Base-by-base conservation (phyloP, 2,113 vertebrate species). In the Neopipo cinnamomea region DNA sequence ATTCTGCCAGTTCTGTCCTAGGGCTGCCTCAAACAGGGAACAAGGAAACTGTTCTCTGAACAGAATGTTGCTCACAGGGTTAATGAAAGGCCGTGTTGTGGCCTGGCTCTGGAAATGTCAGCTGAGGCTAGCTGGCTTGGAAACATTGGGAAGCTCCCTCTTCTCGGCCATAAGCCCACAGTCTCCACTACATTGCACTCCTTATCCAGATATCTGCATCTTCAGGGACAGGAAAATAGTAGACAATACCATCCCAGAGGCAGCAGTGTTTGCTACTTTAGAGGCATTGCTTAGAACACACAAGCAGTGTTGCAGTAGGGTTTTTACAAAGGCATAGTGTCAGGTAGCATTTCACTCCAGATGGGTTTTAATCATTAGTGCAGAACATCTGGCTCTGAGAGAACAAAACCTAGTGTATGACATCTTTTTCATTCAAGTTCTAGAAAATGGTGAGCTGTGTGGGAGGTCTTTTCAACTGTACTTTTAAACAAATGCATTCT, bases 291-390 rank as follows among this genome's bases (percentile, higher is more conserved):
- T 70, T 30, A 47, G 37, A 78, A 67, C 5, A 18, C 27, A 30
- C 0, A 3, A 14, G 3, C 1, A 2, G 25, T 21, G 17, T 55
- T 63, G 35, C 42, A 55, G 6, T 3, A 27, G 25, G 14, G 5
- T 30, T 92, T 86, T 71, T 63, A 59, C 30, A 49, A 61, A 80
- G 21, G 11, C 12, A 11, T 31, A 33, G 9, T 44, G n/a, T 47
- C 11, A 23, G 52, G 18, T 23, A 52, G 15, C 16, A 28, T 72
- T 72, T 67, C 63, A 61, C 11, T 42, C 39, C 44, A 42, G 41
- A 11, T 30, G 25, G 8, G 10, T 63, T 92, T 86, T 84, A 68
- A 67, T 63, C 11, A 63, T 63, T 67, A 25, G 12, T 68, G 37
- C 3, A 52, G 44, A 13, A 81, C 5, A 24, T 37, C n/a, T 41